phyloP scores from a whole-genome alignment of 2,113 vertebrate species.

The Mesembrinibis cayennensis region DNA sequence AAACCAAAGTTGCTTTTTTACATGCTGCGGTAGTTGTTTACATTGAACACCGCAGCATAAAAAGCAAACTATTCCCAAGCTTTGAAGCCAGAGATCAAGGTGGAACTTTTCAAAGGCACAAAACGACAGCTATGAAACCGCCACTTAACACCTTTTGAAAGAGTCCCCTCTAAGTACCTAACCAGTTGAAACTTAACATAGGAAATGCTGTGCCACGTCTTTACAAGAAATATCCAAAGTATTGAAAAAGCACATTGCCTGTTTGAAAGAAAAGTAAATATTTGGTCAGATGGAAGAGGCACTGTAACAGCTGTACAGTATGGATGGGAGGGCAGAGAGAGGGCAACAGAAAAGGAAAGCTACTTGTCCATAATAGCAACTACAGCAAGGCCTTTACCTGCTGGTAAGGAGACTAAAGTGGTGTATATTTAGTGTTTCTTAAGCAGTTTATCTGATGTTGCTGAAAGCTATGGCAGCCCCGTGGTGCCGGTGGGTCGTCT shows the following conservation, averaged over 20 bases:
- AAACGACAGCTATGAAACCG: not conserved
- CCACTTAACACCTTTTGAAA: not conserved
- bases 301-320: conserved; percentile 4
- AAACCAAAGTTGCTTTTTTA: not conserved
- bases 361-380: not conserved
- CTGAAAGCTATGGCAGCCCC: not conserved
- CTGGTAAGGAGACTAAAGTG: not conserved
- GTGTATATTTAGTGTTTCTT: conserved; percentile 18
- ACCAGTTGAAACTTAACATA: not conserved
- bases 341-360: not conserved
- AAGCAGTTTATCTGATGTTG: not conserved
- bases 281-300: conserved; percentile 42
- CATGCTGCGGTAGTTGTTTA: not conserved
- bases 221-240: not conserved
- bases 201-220: not conserved
- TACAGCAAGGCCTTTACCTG: not conserved
- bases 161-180: not conserved
- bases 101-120: conserved; percentile 7
- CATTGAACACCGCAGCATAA: not conserved
- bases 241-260: not conserved
- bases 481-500: not conserved
- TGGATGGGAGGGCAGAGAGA: not conserved
- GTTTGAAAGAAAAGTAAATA: not conserved
- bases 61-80: conserved; percentile 7
- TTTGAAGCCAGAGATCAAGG: not conserved